Percentiles rank a stretch among this genome's conserved stretches.
Evolutionary conservation across 2,113 vertebrate species (phyloP).

Genomic region (Hippotragus niger): DNA sequence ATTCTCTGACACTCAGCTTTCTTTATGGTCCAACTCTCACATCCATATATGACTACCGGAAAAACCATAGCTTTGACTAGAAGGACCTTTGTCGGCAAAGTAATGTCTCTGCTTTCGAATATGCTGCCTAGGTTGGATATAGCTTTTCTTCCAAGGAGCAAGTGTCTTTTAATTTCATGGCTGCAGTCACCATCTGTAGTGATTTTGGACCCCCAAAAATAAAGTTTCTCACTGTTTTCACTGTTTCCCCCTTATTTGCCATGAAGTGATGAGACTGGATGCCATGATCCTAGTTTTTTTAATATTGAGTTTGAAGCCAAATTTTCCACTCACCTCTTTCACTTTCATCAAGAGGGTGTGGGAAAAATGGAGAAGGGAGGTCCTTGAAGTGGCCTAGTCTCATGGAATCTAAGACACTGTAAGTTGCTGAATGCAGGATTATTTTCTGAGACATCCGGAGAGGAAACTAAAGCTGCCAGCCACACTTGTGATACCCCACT

Average conservation of each 20-base stretch:
- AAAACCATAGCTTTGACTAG: not conserved
- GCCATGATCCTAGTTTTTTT: not conserved
- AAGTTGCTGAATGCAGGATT: not conserved
- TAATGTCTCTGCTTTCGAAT: not conserved
- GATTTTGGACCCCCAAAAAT: not conserved
- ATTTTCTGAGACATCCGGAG: not conserved
- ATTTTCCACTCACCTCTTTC: not conserved
- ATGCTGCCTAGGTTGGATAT: not conserved
- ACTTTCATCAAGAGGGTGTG: not conserved
- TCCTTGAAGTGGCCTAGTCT: slow-evolving; percentile 7
- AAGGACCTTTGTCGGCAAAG: rapidly evolving
- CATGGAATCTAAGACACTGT: not conserved
- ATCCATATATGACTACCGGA: not conserved
- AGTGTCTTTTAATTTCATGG: not conserved
- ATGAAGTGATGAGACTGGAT: not conserved
- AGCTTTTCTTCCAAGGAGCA: not conserved
- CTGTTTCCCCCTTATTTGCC: not conserved
- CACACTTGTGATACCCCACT: not conserved
- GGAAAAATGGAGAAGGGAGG: not conserved
- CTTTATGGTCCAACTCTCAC: not conserved
- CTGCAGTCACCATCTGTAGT: not conserved
- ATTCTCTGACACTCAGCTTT: not conserved
- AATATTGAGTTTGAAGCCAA: not conserved
- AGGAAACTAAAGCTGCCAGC: slow-evolving; percentile 35
- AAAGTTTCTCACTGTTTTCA: not conserved